Percentiles rank a stretch among this genome's conserved stretches.
phyloP scores from a whole-genome alignment of 2,888 invertebrate species.

The Gymnosoma rotundatum region DNA sequence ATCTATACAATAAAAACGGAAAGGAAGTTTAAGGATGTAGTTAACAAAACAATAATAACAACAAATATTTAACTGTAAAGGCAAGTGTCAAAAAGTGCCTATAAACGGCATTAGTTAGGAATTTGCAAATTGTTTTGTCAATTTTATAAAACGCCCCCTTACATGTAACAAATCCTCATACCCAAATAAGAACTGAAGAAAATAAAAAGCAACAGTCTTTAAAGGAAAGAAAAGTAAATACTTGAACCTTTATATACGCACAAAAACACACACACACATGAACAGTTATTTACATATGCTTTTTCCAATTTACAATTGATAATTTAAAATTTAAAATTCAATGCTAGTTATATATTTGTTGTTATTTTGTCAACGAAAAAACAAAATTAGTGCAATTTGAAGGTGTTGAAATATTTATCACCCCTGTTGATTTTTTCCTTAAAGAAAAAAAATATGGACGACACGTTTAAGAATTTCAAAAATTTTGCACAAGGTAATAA shows the following conservation, averaged over 20 bases:
- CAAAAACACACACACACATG: neutral
- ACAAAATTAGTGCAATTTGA: neutral
- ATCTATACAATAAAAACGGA: neutral
- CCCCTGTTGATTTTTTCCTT: neutral
- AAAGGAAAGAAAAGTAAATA: constrained; percentile 46
- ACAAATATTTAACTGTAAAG: constrained; percentile 39
- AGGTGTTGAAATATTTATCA: constrained; percentile 26
- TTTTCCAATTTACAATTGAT: constrained; percentile 41
- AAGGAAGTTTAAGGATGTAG: constrained; percentile 20
- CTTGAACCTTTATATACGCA: constrained; percentile 32
- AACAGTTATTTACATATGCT: neutral
- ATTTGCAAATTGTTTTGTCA: constrained; percentile 80
- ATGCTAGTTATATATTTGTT: constrained; percentile 49
- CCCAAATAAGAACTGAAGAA: neutral
- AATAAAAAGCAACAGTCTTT: constrained; percentile 50
- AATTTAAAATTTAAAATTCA: constrained; percentile 56
- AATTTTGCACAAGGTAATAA: constrained; percentile 55
- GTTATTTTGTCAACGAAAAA: neutral
- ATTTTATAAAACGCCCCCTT: constrained; percentile 72
- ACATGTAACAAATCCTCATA: neutral
- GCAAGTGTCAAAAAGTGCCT: constrained; percentile 76
- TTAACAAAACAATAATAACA: constrained; percentile 38
- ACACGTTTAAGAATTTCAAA: constrained; percentile 38
- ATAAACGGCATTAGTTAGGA: constrained; percentile 77
- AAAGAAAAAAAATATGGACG: neutral